Evolutionary conservation across 2,888 invertebrate genomes (phyloP).

Genomic region (Argyresthia albistria): DNA sequence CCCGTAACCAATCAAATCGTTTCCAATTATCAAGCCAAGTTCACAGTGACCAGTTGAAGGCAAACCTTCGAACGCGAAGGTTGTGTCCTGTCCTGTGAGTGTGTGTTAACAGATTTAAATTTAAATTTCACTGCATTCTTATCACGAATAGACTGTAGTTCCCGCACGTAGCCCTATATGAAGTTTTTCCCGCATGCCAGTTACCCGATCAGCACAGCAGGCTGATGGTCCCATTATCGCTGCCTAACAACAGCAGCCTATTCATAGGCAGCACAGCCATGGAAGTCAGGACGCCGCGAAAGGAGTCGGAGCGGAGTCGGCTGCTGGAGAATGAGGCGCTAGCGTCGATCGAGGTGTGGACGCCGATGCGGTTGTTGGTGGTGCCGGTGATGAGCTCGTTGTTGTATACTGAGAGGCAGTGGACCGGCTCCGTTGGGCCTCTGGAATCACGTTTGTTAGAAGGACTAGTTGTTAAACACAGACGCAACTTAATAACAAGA

Average conservation of each 20-base stretch:
- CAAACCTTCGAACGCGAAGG: no score
- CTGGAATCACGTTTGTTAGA: slow-evolving; percentile 44
- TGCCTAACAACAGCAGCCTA: slow-evolving; percentile 89
- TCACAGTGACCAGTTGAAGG: no score
- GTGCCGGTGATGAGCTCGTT: slow-evolving; percentile 91
- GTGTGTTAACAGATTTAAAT: no score
- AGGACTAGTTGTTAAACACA: no score
- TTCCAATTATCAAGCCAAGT: no score
- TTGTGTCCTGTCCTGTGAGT: no score
- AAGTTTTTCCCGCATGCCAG: no score
- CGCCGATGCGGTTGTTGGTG: slow-evolving; percentile 93
- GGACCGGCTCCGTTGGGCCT: slow-evolving; percentile 93
- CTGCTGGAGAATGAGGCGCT: slow-evolving; percentile 87
- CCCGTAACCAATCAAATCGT: no score
- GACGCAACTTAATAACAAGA: no score
- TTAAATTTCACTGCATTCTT: no score
- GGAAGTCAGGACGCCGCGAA: slow-evolving; percentile 92
- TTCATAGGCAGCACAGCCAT: slow-evolving; percentile 93
- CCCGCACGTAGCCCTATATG: no score
- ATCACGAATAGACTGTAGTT: no score
- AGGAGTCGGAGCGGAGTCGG: slow-evolving; percentile 89
- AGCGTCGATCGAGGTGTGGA: slow-evolving; percentile 80
- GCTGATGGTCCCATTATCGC: slow-evolving; percentile 91
- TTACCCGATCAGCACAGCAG: slow-evolving; percentile 77
- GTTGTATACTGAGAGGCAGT: slow-evolving; percentile 86